Conservation (phyloP, 1,140 invertebrate genomes). For the Stratiolaelaps scimitus region DNA sequence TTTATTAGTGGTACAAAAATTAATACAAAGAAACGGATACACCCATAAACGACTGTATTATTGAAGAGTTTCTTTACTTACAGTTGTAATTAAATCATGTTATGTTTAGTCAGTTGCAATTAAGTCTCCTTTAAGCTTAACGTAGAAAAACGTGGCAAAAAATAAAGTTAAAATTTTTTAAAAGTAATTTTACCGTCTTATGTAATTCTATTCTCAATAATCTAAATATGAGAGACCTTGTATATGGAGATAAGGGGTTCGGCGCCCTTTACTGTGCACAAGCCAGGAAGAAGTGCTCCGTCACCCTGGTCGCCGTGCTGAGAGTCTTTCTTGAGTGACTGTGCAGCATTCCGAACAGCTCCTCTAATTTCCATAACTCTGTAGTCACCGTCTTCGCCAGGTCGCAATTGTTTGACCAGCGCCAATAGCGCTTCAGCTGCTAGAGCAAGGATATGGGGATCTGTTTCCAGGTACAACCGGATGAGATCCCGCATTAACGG, state of each 20-base stretch:
- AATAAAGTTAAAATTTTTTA: conserved; percentile 16
- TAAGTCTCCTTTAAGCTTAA: too few species aligned
- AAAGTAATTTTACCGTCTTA: conserved; percentile 4
- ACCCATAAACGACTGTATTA: too few species aligned
- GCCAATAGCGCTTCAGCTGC: conserved; percentile 34
- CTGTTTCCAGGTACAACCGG: conserved; percentile 35
- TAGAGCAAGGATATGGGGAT: conserved; percentile 29
- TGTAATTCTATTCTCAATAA: conserved; percentile 3
- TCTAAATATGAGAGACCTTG: neutral
- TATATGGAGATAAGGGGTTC: conserved; percentile 26
- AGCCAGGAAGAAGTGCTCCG: conserved; percentile 69
- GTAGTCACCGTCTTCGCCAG: conserved; percentile 32
- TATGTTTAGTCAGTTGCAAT: too few species aligned
- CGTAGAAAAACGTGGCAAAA: conserved; percentile 27
- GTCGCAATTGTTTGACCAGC: conserved; percentile 35
- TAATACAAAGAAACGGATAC: neutral
- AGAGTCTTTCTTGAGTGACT: conserved; percentile 30
- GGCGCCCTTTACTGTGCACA: conserved; percentile 48
- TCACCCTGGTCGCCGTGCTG: conserved; percentile 58
- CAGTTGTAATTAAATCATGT: too few species aligned
- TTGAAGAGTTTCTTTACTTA: too few species aligned
- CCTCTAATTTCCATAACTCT: conserved; percentile 35
- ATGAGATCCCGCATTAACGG: conserved; percentile 36
- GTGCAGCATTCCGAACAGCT: conserved; percentile 35
- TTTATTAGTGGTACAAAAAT: conserved; percentile 66